Conservation (phyloP, 2,113 vertebrate species). For the Pampusana beccarii region DNA sequence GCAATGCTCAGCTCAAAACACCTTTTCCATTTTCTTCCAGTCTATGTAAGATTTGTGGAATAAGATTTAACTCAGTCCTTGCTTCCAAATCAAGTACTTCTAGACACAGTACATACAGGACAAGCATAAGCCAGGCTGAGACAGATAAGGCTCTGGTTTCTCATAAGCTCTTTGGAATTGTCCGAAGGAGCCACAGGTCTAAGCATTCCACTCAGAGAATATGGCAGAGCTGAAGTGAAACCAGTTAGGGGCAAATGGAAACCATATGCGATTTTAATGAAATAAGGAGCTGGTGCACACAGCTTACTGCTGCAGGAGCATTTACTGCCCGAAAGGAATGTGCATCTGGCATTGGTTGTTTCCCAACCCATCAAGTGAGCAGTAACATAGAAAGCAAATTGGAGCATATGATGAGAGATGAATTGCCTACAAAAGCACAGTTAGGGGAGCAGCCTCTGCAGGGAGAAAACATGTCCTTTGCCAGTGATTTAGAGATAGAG, state of each 20-base stretch:
- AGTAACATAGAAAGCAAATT: slow-evolving; percentile 40
- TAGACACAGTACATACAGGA: not conserved
- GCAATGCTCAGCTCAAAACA: not conserved
- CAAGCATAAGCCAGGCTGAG: not conserved
- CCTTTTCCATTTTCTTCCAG: not conserved
- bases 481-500: slow-evolving; percentile 30
- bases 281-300: slow-evolving; percentile 43
- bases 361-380: slow-evolving; percentile 40
- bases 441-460: not conserved
- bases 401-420: slow-evolving; percentile 23
- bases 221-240: slow-evolving; percentile 41
- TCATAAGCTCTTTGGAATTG: slow-evolving; percentile 3
- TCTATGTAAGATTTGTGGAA: not conserved
- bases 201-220: slow-evolving; percentile 26
- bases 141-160: not conserved
- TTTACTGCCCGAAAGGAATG: slow-evolving; percentile 58
- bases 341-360: slow-evolving; percentile 53
- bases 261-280: slow-evolving; percentile 60
- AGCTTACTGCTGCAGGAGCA: slow-evolving; percentile 17
- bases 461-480: not conserved
- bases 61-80: not conserved
- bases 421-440: slow-evolving; percentile 1
- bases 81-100: not conserved
- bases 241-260: slow-evolving; percentile 67
- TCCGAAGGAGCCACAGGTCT: slow-evolving; percentile 15